A percentile compares a stretch with the other conserved stretches of the same genome.
Evolutionary conservation across 2,113 vertebrate genomes (phyloP).

Genomic region (Atrichornis clamosus): DNA sequence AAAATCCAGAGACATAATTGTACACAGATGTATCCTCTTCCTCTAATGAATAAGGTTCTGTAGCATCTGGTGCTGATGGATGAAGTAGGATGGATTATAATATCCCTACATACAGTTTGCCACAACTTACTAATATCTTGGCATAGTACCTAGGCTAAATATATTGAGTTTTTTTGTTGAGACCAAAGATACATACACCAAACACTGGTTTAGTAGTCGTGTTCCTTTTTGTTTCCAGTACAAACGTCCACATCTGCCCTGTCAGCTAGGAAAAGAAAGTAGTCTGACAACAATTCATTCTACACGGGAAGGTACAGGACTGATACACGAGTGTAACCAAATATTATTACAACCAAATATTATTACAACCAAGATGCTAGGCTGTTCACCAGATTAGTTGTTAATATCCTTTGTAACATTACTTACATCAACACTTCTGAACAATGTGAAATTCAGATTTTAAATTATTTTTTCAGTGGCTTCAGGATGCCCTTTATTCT

Average conservation of each 20-base stretch:
- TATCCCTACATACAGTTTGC: background rate
- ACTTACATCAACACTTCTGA: background rate
- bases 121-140: background rate
- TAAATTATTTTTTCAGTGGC: background rate
- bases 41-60: background rate
- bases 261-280: background rate
- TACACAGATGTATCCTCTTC: background rate
- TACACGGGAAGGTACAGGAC: rapidly evolving
- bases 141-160: background rate
- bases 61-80: background rate
- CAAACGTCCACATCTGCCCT: background rate
- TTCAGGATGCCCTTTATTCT: background rate
- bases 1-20: background rate
- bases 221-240: background rate
- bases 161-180: background rate
- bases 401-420: background rate
- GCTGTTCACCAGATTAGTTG: background rate
- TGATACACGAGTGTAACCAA: background rate
- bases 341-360: background rate
- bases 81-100: background rate
- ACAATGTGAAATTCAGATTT: background rate
- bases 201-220: background rate
- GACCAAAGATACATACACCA: background rate
- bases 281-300: background rate
- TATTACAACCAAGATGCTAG: background rate